Evolutionary conservation across 2,888 invertebrate genomes (phyloP).

Genomic region (Elgonia sp.): DNA sequence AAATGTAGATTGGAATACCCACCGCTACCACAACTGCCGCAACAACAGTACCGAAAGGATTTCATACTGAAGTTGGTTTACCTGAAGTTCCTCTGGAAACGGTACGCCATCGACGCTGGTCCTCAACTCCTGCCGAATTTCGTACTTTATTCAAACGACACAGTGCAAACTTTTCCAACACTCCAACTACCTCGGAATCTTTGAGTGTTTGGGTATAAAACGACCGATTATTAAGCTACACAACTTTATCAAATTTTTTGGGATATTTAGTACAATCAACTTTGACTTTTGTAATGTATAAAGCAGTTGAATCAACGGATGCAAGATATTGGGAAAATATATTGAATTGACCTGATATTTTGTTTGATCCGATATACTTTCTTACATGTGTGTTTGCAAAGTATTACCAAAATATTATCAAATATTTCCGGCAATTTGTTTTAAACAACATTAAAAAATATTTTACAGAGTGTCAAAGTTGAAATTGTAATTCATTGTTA

Average conservation of each 20-base stretch:
- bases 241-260: slow-evolving; percentile 1
- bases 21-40: slow-evolving; percentile 55
- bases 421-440: no score
- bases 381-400: not conserved
- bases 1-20: slow-evolving; percentile 93
- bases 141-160: slow-evolving; percentile 84
- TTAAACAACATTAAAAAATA: not conserved
- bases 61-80: slow-evolving; percentile 85
- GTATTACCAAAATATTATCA: not conserved
- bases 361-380: not conserved
- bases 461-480: slow-evolving; percentile 29
- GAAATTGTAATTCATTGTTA: not conserved
- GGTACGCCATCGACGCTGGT: slow-evolving; percentile 85
- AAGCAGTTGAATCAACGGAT: not conserved
- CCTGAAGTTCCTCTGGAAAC: slow-evolving; percentile 84
- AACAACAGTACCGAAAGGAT: slow-evolving; percentile 82
- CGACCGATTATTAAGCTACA: not conserved
- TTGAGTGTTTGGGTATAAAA: slow-evolving; percentile 85
- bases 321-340: not conserved
- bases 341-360: not conserved
- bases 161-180: slow-evolving; percentile 81
- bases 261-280: slow-evolving; percentile 33
- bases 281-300: slow-evolving; percentile 22
- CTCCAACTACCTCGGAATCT: slow-evolving; percentile 82
- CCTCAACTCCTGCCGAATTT: slow-evolving; percentile 85